Evolutionary conservation across 1,140 invertebrate genomes (phyloP).

Genomic region (Megalopta genalis): DNA sequence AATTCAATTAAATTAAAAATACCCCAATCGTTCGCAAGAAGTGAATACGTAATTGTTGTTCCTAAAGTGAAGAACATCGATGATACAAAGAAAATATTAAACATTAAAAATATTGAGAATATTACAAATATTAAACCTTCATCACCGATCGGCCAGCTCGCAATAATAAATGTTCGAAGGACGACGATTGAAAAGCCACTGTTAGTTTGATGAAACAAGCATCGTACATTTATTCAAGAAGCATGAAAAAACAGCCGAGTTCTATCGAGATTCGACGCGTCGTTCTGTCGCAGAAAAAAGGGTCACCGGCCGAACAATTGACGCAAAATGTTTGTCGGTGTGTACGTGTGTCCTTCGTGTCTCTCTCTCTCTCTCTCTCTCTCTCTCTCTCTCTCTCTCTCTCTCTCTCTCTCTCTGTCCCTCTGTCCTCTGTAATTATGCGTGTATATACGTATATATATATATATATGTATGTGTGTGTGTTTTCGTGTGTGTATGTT

Average conservation of each 20-base stretch:
- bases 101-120: too few relatives aligned
- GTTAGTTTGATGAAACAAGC: conserved; percentile 23
- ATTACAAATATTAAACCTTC: too few relatives aligned
- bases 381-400: too few relatives aligned
- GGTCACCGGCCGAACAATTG: conserved; percentile 11
- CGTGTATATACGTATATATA: background rate
- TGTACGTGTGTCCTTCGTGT: background rate
- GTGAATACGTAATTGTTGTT: too few relatives aligned
- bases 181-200: conserved; percentile 4
- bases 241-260: conserved; percentile 39
- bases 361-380: too few relatives aligned
- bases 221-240: conserved; percentile 39
- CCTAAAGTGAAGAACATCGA: too few relatives aligned
- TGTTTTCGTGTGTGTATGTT: background rate
- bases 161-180: background rate
- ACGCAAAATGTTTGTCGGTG: conserved; percentile 5
- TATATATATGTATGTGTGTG: background rate
- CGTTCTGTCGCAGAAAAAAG: conserved; percentile 16
- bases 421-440: too few relatives aligned
- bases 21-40: too few relatives aligned
- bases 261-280: conserved; percentile 13
- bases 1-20: too few relatives aligned
- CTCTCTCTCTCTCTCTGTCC: too few relatives aligned
- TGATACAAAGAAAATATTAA: too few relatives aligned
- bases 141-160: too few relatives aligned